Evolutionary conservation across 2,797 vertebrate species (phyloP), one percentile per base, ranked within the genome.

Genomic region (Lutra lutra): DNA sequence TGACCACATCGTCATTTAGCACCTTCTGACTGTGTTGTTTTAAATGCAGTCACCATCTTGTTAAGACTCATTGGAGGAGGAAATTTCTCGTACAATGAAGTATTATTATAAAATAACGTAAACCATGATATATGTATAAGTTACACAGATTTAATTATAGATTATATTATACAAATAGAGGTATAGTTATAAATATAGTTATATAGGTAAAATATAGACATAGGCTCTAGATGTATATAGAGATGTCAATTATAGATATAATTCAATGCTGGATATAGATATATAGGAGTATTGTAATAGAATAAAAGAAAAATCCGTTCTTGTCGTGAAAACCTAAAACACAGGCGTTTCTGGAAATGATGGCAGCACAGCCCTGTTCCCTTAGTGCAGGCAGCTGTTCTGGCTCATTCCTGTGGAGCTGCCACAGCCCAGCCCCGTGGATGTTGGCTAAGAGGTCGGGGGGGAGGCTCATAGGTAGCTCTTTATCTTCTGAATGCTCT

Each of bases 131-230:
- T 68, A 80, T 80, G 35, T n/a, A 54, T 68, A 38, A 66, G 60
- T 93, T 64, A 68, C 56, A 29, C 80, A 68, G 40, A 85, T 92
- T 79, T 77, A 77, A 87, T 77, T 72, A 43, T 85, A 78, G 40
- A 38, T 89, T 60, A 3, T 40, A 94, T 94, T 84, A 58, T 29
- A 20, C 64, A 64, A 10, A n/a, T 82, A 32, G 27, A 72, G 32
- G 4, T 10, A 70, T 40, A 78, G 40, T 90, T n/a, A 66, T 87
- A 85, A 46, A 40, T 80, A 51, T 58, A 86, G 48, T 68, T 86
- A 64, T 66, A 40, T 48, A 78, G n/a, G 21, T 87, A 82, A 72
- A 88, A 23, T 40, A 66, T 11, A 77, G 58, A 85, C 40, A 2
- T 62, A 77, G 20, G 35, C 72, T 91, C 68, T 86, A 54, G 27